Conservation (phyloP, 2,888 invertebrate genomes). For the Hirudinaria manillensis region DNA sequence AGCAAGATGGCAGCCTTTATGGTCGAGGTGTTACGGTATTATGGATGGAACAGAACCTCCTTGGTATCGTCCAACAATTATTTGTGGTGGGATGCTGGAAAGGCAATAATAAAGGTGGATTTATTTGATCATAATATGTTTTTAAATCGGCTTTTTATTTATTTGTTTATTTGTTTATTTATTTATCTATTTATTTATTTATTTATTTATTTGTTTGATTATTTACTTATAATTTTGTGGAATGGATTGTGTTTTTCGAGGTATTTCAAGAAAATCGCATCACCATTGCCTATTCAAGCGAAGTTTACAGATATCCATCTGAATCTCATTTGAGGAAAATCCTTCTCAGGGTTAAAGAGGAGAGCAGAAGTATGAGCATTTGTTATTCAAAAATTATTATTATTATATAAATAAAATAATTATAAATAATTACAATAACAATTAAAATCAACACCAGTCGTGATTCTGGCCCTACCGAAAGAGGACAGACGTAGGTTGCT, state of each 20-base stretch:
- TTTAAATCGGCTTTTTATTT: constrained; percentile 6
- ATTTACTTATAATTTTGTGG: not conserved
- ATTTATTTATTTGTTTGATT: not conserved
- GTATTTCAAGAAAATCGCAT: constrained; percentile 36
- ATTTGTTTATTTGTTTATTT: no score
- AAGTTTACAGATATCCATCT: constrained; percentile 30
- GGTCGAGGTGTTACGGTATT: constrained; percentile 34
- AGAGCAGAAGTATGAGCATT: constrained; percentile 36
- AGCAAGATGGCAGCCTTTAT: constrained; percentile 35
- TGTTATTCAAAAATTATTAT: not conserved
- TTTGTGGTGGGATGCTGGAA: constrained; percentile 35
- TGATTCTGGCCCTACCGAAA: constrained; percentile 44
- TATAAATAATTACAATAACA: no score
- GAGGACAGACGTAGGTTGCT: constrained; percentile 44
- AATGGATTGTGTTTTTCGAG: constrained; percentile 3
- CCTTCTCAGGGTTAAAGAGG: constrained; percentile 33
- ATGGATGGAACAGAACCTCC: constrained; percentile 42
- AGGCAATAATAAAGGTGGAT: constrained; percentile 33
- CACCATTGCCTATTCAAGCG: constrained; percentile 35
- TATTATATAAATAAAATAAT: no score
- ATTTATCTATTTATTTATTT: no score
- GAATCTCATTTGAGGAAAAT: constrained; percentile 29
- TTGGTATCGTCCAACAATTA: constrained; percentile 41
- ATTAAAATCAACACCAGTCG: constrained; percentile 43
- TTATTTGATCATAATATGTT: not conserved